These are phyloP conservation scores for Stomatorhinus ivindoensis DNA, from an alignment of 2,113 vertebrate genomes.

Conservation along the genomic window DNA sequence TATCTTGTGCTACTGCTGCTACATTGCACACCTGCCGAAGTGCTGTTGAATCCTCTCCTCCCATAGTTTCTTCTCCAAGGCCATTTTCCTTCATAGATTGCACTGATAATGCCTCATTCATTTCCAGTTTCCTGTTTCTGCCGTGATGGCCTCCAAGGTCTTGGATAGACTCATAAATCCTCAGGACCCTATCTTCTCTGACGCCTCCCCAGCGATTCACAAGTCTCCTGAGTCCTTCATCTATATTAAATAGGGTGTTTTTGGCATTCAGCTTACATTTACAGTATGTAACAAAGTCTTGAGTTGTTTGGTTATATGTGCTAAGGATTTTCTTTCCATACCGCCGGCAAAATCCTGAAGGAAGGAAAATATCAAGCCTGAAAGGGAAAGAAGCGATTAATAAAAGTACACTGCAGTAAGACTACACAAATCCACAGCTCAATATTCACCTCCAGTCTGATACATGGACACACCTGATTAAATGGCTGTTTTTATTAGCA, in stretches of 20 bases:
- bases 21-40: background rate
- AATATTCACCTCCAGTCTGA: background rate
- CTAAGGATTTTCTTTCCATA: background rate
- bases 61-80: background rate
- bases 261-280: background rate
- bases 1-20: background rate
- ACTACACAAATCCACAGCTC: background rate
- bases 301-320: background rate
- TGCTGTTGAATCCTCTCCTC: background rate
- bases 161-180: conserved; percentile 3
- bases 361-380: background rate
- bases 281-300: background rate
- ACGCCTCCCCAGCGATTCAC: background rate
- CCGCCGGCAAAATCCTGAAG: background rate
- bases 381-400: background rate
- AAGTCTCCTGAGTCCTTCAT: background rate
- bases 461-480: background rate
- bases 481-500: background rate
- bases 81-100: background rate
- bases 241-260: background rate
- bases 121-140: conserved; percentile 1
- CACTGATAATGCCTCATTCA: background rate
- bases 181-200: background rate
- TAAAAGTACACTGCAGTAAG: background rate
- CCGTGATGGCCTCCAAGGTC: background rate